Conservation (phyloP, 2,113 vertebrate species). For the Bettongia penicillata region DNA sequence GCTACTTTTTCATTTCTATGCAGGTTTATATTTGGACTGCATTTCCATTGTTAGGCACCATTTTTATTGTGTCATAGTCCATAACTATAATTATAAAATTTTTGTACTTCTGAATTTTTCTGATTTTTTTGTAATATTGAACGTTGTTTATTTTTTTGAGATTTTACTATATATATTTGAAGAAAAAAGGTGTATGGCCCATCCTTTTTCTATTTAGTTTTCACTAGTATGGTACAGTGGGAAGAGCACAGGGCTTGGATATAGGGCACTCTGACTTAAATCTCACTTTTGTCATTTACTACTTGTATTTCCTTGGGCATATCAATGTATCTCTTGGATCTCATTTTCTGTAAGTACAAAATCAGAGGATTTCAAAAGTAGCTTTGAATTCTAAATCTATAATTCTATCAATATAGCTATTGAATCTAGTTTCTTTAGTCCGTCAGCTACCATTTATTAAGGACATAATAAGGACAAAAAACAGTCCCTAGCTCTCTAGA, state of each 20-base stretch:
- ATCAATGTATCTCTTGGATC: not conserved
- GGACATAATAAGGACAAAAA: too few species aligned
- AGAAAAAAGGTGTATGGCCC: not conserved
- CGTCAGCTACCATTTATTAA: conserved; percentile 9
- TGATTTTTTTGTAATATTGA: not conserved
- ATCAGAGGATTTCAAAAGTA: too few species aligned
- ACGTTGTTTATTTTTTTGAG: not conserved
- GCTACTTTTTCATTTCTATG: not conserved
- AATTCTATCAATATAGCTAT: not conserved
- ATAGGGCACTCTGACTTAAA: not conserved
- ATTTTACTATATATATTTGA: not conserved
- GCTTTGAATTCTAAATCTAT: not conserved
- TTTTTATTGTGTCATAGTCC: not conserved
- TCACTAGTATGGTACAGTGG: not conserved
- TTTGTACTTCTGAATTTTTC: not conserved
- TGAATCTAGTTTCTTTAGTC: conserved; percentile 22
- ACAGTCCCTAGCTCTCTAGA: not conserved
- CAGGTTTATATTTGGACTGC: not conserved
- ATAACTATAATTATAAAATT: not conserved
- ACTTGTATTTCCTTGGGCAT: not conserved
- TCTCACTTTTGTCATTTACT: not conserved
- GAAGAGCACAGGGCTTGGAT: not conserved
- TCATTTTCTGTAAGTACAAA: not conserved
- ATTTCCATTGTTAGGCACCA: not conserved
- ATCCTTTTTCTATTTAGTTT: not conserved